Percentiles rank a stretch among this genome's conserved stretches.
These are phyloP conservation scores for Catostylus mosaicus DNA, from an alignment of 30 jellyfish, hydroid and myxozoan species.

Conservation along the genomic window DNA sequence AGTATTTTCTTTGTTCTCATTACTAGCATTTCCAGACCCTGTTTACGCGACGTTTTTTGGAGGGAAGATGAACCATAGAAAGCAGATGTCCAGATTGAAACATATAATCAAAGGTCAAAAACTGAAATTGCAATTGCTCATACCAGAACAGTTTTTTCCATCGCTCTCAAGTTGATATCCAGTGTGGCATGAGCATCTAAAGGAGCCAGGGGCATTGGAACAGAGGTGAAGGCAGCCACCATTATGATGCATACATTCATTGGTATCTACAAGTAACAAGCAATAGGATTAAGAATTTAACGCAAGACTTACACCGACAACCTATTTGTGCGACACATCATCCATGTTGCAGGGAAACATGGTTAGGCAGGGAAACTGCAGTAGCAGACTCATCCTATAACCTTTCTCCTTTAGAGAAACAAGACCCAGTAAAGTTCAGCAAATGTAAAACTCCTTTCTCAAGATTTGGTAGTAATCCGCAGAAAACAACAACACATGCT, in stretches of 20 bases:
- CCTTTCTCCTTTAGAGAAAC: too few species aligned
- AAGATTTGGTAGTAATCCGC: too few species aligned
- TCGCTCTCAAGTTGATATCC: slow-evolving; percentile 34
- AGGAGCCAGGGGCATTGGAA: slow-evolving; percentile 16
- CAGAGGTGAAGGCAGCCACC: slow-evolving; percentile 36
- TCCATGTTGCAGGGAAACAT: too few species aligned
- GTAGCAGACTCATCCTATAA: too few species aligned
- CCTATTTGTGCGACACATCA: too few species aligned
- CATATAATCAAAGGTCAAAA: not conserved
- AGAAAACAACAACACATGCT: too few species aligned
- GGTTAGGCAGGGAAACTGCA: too few species aligned
- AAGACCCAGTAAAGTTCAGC: too few species aligned
- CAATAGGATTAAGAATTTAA: too few species aligned
- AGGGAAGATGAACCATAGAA: not conserved
- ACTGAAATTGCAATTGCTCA: not conserved
- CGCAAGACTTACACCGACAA: too few species aligned
- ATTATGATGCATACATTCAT: slow-evolving; percentile 32
- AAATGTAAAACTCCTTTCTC: too few species aligned
- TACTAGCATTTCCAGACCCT: not conserved
- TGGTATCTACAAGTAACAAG: too few species aligned
- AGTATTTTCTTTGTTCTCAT: not conserved
- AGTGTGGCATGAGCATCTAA: slow-evolving; percentile 35
- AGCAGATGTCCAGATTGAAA: not conserved
- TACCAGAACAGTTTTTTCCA: slow-evolving; percentile 43
- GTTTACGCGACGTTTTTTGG: not conserved